A percentile compares a stretch with the other conserved stretches of the same genome.
Conservation (phyloP, 2,888 invertebrate genomes). For the Cantharis flavilabris region DNA sequence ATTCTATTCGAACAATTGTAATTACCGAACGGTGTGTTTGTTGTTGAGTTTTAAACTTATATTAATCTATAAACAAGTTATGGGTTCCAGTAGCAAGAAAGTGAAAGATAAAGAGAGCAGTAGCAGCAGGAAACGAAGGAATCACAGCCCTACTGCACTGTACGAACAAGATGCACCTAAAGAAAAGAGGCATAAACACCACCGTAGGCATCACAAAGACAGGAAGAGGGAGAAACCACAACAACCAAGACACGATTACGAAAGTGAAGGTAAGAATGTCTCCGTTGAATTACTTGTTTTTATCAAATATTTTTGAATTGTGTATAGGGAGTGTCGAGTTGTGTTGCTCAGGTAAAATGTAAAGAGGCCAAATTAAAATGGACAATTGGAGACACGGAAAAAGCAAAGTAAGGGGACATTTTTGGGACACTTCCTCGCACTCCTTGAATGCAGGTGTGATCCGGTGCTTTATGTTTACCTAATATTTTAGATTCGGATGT, state of each 20-base stretch:
- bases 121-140: conserved; percentile 65
- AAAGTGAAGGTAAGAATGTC: conserved; percentile 62
- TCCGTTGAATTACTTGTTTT: conserved; percentile 14
- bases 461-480: not conserved
- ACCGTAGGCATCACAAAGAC: conserved; percentile 55
- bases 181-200: conserved; percentile 63
- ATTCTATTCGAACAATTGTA: not conserved
- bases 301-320: conserved; percentile 1
- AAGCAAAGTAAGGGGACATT: too few relatives aligned
- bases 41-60: not conserved
- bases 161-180: conserved; percentile 53
- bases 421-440: not conserved
- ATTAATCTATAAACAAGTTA: conserved; percentile 40
- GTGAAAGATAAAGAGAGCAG: conserved; percentile 63
- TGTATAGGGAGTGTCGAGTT: not conserved
- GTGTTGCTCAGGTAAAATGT: not conserved
- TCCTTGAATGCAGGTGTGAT: not conserved
- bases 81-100: conserved; percentile 75
- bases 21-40: not conserved
- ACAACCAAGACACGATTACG: conserved; percentile 48
- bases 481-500: conserved; percentile 48
- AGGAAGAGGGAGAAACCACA: conserved; percentile 50
- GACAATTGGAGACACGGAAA: too few relatives aligned
- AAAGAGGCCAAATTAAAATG: not conserved
- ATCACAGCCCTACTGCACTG: conserved; percentile 62